Evolutionary conservation across 2,113 vertebrate genomes (phyloP).

Genomic region (Gobius niger): DNA sequence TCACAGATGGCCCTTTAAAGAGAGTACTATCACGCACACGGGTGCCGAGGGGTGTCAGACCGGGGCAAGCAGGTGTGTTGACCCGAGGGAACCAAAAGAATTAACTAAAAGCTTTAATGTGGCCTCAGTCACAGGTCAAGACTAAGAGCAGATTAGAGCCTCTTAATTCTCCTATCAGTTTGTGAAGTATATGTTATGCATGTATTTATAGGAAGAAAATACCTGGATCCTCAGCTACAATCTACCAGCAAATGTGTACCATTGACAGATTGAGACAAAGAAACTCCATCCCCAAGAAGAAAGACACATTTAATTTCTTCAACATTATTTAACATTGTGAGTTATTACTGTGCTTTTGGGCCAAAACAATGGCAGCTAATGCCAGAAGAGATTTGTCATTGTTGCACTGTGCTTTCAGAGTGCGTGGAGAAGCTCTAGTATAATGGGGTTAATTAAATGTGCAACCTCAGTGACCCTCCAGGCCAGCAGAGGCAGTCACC

Average conservation of each 20-base stretch:
- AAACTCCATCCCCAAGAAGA: too few species aligned
- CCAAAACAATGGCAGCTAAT: background rate
- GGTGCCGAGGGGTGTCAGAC: conserved; percentile 11
- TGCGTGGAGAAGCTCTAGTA: conserved; percentile 24
- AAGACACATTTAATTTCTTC: too few species aligned
- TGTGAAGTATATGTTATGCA: background rate
- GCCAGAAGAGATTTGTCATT: background rate
- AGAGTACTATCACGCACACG: conserved; percentile 10
- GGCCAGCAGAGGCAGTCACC: conserved; percentile 53
- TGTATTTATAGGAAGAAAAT: background rate
- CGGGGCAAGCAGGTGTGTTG: conserved; percentile 4
- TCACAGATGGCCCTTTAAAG: conserved; percentile 51
- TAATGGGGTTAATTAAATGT: conserved; percentile 52
- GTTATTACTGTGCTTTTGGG: too few species aligned
- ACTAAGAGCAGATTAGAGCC: background rate
- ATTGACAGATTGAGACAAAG: too few species aligned
- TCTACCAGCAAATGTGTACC: too few species aligned
- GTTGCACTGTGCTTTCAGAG: background rate
- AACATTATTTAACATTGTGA: too few species aligned
- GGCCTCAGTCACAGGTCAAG: conserved; percentile 26
- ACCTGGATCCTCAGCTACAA: too few species aligned
- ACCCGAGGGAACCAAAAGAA: conserved; percentile 21
- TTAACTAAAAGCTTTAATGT: conserved; percentile 29
- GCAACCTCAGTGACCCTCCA: conserved; percentile 36
- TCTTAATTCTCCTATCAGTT: background rate